Base-by-base conservation (phyloP, 2,888 invertebrate genomes). In the Petrolisthes manimaculis region DNA sequence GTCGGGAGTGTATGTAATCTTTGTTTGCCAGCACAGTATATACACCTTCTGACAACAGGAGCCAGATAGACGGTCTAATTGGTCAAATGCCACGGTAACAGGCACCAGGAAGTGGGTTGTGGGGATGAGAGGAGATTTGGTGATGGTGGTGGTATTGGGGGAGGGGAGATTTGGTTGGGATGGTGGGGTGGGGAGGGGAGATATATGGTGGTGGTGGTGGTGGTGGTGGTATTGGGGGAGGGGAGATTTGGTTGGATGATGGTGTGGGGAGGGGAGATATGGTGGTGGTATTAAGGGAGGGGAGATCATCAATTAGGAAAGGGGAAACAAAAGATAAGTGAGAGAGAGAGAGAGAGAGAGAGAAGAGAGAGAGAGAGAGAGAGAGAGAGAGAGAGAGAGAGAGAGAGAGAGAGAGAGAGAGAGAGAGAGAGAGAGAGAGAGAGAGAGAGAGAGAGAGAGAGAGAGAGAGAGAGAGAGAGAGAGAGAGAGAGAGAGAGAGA, bases 291-390 rank as follows among this genome's bases (percentile, higher is more conserved):
- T 5, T 9, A 14, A 61, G 4, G n/a, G 8, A 81, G 67, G 37
- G 37, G 14, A 69, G 37, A 69, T 24, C 18, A 3, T 14, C 24
- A 37, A 37, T 37, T 61, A 37, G 5, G 69, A 54, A 24, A 18
- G 51, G 51, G 5, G 67, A 3, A 67, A 37, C 1, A 14, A 37
- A 67, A 14, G 51, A 5, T 5, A 61, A n/a, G 67, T 51, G 51
- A 37, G 51, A 69, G 55, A 54, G 54, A 54, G 55, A 9, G 53
- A 4, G 9, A 55, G 37, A 18, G 6, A n/a, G 18, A n/a, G 4
- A 71, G 77, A 37, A 77, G 56, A 56, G 84, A 56, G 21, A 24
- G 24, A 56, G 24, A n/a, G 24, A 77, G n/a, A 55, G 78, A 77
- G 51, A 5, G 6, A 21, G 79, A 67, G 53, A 9, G 51, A 69